Conservation (phyloP, 2,797 vertebrate species). For the Catostomus latipinnis region DNA sequence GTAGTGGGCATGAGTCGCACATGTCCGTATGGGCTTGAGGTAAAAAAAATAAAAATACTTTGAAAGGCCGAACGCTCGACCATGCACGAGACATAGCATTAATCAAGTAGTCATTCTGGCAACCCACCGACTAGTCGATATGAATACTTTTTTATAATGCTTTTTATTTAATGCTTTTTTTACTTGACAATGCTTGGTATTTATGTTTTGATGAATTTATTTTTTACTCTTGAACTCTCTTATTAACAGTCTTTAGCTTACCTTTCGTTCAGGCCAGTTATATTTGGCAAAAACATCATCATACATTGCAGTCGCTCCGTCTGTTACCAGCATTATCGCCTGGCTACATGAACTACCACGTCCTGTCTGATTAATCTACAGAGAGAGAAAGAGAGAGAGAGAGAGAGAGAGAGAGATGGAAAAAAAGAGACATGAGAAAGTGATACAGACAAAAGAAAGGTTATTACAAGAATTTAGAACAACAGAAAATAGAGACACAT, state of each 20-base stretch:
- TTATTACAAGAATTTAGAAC: not conserved
- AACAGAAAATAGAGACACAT: not conserved
- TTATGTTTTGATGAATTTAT: not conserved
- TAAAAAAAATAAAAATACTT: no score
- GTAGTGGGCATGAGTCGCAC: no score
- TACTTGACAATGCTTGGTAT: not conserved
- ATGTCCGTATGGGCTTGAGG: no score
- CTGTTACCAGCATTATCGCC: conserved; percentile 97
- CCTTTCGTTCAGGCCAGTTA: conserved; percentile 97
- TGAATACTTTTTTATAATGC: no score
- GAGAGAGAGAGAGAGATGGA: conserved; percentile 38
- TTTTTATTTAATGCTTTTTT: no score
- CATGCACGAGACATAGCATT: no score
- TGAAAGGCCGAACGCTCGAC: no score
- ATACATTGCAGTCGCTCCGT: conserved; percentile 93
- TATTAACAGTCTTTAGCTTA: conserved; percentile 56
- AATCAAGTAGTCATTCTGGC: no score
- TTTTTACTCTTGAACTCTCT: not conserved
- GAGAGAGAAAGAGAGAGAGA: conserved; percentile 42
- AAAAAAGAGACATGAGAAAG: conserved; percentile 7
- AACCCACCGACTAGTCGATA: no score
- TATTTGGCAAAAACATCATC: conserved; percentile 94
- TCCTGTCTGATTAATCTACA: conserved; percentile 94
- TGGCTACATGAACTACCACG: conserved; percentile 96
- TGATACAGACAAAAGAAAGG: not conserved